Conservation (phyloP, 1,140 invertebrate genomes). For the Hydropsyche tenuis region DNA sequence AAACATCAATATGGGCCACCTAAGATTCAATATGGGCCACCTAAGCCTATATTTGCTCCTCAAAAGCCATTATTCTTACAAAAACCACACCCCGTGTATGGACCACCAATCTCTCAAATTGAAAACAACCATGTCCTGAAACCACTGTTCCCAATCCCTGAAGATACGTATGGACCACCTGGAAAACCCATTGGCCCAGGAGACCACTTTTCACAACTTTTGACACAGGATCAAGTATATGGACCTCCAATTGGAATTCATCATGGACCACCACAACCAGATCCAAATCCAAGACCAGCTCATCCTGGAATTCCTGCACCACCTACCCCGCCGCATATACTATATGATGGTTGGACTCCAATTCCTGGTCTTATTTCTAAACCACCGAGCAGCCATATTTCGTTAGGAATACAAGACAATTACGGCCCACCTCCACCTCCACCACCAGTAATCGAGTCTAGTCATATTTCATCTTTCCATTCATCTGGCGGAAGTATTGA, state of each 20-base stretch:
- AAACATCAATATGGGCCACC: constrained; percentile 57
- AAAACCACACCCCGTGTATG: constrained; percentile 56
- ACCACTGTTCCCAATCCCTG: constrained; percentile 59
- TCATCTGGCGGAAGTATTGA: constrained; percentile 39
- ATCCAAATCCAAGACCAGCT: constrained; percentile 61
- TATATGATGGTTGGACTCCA: constrained; percentile 85
- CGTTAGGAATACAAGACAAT: constrained; percentile 32
- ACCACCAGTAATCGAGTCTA: constrained; percentile 52
- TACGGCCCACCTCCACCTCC: constrained; percentile 52
- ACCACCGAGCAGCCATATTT: constrained; percentile 44
- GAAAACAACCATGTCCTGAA: constrained; percentile 61
- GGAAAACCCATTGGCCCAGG: constrained; percentile 55
- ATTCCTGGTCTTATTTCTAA: constrained; percentile 68
- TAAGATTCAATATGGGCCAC: constrained; percentile 55
- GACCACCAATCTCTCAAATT: constrained; percentile 60
- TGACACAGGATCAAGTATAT: constrained; percentile 53
- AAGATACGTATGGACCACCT: constrained; percentile 60
- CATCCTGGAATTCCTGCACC: constrained; percentile 73
- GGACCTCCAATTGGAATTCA: constrained; percentile 58
- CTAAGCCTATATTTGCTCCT: constrained; percentile 51
- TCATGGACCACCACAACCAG: constrained; percentile 65
- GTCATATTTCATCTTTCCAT: constrained; percentile 43
- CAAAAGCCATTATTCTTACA: constrained; percentile 55
- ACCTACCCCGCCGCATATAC: constrained; percentile 75
- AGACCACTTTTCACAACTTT: constrained; percentile 38